Evolutionary conservation across 92 coral and sea anemone genomes (phyloP), one percentile per base, ranked within the genome.

Genomic region (Porites cylindrica): DNA sequence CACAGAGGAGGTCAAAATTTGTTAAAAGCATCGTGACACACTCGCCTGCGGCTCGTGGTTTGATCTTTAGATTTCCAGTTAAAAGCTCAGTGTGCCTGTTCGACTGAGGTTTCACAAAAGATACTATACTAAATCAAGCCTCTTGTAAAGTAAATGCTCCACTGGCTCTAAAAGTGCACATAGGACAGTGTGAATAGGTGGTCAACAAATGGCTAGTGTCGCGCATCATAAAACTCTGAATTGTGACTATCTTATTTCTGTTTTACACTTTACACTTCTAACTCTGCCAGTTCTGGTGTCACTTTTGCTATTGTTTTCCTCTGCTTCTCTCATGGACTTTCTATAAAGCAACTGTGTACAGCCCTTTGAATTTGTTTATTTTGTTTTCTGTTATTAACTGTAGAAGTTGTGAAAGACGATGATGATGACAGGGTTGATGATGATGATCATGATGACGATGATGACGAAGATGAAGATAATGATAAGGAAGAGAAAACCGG

Each of bases 381-480:
- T 51, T 59, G 20, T 59, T 62, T 85, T 72, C 56, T 66, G 56
- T 66, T 86, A 18, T 61, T 71, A 73, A 80, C 83, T 63, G 81
- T 79, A 75, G 29, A 69, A 90, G 91, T 90, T 82, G 91, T 87
- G 52, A 78, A 76, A 1, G 91, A 82, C 2, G 89, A 89, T 7
- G 86, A 72, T 26, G 80, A 73, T 7, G 86, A 78, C 32, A 76
- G 74, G 3, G 82, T 69, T 1, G 92, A 81, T 0, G 58, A 80
- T 51, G 91, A 89, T 67, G 92, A 64, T 0, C 85, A 82, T 19
- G 85, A 85, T 1, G 86, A 80, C 0, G 92, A 82, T 24, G 85
- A 85, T 0, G 94, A 86, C 24, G 92, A 91, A 7, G 96, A 85
- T 4, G 83, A 89, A n/a, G 71, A 85, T 18, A 78, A 90, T 64